Base-by-base conservation (phyloP, 1,140 invertebrate genomes). In the Macrobrachium rosenbergii region DNA sequence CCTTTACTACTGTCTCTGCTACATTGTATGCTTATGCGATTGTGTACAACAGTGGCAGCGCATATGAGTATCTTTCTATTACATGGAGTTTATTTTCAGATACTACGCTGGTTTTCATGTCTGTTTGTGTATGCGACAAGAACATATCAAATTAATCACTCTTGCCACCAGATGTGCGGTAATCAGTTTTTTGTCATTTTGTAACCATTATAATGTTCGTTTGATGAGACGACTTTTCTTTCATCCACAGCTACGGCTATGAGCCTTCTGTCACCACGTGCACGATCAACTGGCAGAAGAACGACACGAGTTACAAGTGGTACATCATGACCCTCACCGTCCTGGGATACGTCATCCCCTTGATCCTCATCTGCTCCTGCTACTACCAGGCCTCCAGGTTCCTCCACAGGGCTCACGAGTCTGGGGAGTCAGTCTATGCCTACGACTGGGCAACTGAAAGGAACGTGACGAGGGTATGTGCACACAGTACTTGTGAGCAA, bases 301-400 rank as follows among this genome's bases (percentile, higher is more conserved):
- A 86, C 77, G 83, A 86, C 83, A 43, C 83, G 43, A 73, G 83
- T 52, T 86, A 86, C 83, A 86, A 86, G 83, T 86, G 83, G 83
- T 86, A 80, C 77, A 86, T 86, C 77, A 86, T 86, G 83, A 72
- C 67, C n/a, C 5, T 80, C n/a, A 58, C 17, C 17, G 76, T 86
- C n/a, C 12, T 86, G 52, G 83, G 69, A 23, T 86, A 85, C 58
- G n/a, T 80, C 59, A 64, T 86, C 73, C 83, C 83, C 1, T 75
- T 86, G 12, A 79, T 78, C 76, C 76, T 86, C 76, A 86, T 86
- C 62, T 80, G 76, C 52, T 64, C 28, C 23, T 86, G 83, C 43
- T 86, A 86, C 83, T 86, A 86, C 76, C 83, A 86, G 58, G 83
- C 83, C 21, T 19, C 83, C 12, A 67, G 75, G 45, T 86, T 80